Percentiles rank a stretch among this genome's conserved stretches.
Evolutionary conservation across 37 sponge, comb jelly and placozoan species (phyloP).

Genomic region (Mnemiopsis leidyi): DNA sequence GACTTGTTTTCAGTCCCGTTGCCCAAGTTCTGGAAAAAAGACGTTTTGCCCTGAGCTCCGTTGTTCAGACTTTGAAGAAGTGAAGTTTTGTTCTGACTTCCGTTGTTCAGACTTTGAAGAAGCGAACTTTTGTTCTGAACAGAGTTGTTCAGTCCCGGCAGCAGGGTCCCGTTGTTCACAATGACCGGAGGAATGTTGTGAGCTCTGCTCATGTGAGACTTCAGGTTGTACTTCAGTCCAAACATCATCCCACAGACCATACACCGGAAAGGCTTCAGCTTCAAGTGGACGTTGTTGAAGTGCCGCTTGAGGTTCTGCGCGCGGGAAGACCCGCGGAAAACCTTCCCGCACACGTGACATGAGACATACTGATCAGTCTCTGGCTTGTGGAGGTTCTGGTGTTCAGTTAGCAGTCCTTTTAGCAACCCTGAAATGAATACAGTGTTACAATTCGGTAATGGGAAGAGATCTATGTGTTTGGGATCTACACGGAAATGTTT

Average conservation of each 20-base stretch:
- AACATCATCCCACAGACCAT: constrained; percentile 58
- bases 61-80: not conserved
- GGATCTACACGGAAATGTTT: no score
- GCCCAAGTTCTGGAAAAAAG: no score
- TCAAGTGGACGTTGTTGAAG: constrained; percentile 63
- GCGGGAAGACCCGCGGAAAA: constrained; percentile 49
- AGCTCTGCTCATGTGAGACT: constrained; percentile 46
- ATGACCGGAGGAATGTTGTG: not conserved
- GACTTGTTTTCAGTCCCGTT: no score
- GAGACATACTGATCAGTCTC: constrained; percentile 17
- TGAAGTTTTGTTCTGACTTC: not conserved
- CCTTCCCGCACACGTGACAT: constrained; percentile 58
- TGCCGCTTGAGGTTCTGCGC: constrained; percentile 64
- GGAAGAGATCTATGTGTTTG: no score
- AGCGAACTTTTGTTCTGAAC: not conserved
- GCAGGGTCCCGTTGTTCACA: not conserved
- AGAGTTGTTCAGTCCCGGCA: not conserved
- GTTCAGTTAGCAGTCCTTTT: not conserved
- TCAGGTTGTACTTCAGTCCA: constrained; percentile 64
- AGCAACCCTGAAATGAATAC: constrained; percentile 15
- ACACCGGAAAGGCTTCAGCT: constrained; percentile 56
- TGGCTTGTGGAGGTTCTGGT: not conserved
- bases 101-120: not conserved
- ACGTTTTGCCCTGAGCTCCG: no score
- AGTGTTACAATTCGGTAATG: not conserved